Percentiles rank a stretch among this genome's conserved stretches.
Conservation (phyloP, 2,113 vertebrate genomes). For the Macaca nemestrina region DNA sequence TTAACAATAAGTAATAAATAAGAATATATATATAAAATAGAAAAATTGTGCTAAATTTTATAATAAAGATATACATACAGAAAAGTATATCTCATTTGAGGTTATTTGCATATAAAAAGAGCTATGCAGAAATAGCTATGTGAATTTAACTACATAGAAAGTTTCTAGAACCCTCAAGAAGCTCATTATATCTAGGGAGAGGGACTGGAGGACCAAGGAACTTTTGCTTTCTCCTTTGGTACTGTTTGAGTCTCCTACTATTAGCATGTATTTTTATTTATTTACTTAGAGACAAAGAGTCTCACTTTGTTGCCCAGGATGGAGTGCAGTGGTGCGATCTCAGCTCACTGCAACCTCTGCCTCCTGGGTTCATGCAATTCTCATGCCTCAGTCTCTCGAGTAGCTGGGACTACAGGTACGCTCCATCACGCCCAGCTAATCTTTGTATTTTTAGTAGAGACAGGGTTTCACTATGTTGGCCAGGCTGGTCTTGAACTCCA, state of each 20-base stretch:
- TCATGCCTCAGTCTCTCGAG: no score
- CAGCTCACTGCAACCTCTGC: no score
- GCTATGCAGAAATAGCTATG: not conserved
- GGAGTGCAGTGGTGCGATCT: no score
- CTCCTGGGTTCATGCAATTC: no score
- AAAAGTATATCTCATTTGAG: not conserved
- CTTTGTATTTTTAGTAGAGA: no score
- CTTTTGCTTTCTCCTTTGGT: constrained; percentile 3
- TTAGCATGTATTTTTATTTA: not conserved
- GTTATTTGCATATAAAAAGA: constrained; percentile 22
- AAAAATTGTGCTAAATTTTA: not conserved
- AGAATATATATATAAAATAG: not conserved
- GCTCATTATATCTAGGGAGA: not conserved
- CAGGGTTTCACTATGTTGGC: no score
- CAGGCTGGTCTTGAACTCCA: no score
- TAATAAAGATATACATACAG: not conserved
- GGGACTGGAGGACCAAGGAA: not conserved
- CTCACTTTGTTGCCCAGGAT: no score
- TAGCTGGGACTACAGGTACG: no score
- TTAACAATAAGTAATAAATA: not conserved
- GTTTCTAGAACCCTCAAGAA: constrained; percentile 22
- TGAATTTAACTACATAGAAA: not conserved
- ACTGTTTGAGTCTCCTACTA: constrained; percentile 11
- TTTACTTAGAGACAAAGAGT: no score
- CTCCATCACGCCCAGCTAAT: no score